Evolutionary conservation across 2,888 invertebrate genomes (phyloP).

Genomic region (Sipunculus nudus): DNA sequence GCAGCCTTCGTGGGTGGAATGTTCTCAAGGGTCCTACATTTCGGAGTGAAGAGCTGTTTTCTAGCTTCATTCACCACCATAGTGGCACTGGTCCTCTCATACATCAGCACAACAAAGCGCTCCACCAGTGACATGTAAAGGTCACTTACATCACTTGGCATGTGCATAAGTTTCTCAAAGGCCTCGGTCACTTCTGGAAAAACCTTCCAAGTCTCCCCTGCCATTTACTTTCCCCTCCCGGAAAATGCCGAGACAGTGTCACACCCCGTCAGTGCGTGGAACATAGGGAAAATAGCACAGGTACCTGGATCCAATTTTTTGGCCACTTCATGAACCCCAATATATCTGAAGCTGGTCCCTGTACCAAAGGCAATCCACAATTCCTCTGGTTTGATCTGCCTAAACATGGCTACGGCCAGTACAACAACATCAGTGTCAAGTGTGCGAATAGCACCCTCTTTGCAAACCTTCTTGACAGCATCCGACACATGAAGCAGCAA

Average conservation of each 20-base stretch:
- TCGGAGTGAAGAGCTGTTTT: too few species aligned
- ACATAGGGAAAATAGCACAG: neutral
- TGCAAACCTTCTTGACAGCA: neutral
- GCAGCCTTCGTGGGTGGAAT: too few species aligned
- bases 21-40: too few species aligned
- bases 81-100: too few species aligned
- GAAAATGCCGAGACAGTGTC: neutral
- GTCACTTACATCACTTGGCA: too few species aligned
- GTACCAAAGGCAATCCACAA: neutral
- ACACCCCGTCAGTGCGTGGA: neutral
- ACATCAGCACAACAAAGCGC: too few species aligned
- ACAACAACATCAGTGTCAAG: slow-evolving; percentile 4
- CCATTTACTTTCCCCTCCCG: neutral
- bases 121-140: too few species aligned
- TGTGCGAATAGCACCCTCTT: neutral
- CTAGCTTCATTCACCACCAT: too few species aligned
- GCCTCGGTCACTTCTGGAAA: slow-evolving; percentile 1
- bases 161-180: too few species aligned
- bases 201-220: neutral
- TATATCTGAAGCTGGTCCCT: neutral
- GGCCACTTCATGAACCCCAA: neutral
- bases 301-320: neutral
- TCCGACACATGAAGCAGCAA: neutral
- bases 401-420: neutral
- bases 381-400: neutral